These are phyloP conservation scores for Nasua narica DNA, from an alignment of 2,797 vertebrate genomes.

Conservation along the genomic window DNA sequence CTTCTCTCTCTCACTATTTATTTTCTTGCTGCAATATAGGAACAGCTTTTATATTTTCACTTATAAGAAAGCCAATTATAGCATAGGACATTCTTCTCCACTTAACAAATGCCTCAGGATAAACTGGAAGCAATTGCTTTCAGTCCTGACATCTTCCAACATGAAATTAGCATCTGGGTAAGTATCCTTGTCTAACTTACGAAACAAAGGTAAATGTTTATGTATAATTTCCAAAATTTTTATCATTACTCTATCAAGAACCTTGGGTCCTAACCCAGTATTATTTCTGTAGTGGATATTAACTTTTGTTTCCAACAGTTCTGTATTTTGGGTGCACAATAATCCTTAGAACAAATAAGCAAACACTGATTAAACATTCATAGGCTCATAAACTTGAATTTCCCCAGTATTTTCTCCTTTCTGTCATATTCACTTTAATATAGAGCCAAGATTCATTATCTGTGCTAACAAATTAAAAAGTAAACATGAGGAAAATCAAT, in stretches of 20 bases:
- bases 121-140: not conserved
- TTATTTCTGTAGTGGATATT: not conserved
- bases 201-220: not conserved
- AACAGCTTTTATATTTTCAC: not conserved
- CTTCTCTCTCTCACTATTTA: not conserved
- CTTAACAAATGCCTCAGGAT: constrained; percentile 14
- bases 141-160: not conserved
- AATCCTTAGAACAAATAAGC: not conserved
- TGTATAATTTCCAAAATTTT: not conserved
- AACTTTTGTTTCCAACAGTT: not conserved
- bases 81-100: not conserved
- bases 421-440: not conserved
- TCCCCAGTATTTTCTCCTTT: not conserved
- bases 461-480: not conserved
- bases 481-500: not conserved
- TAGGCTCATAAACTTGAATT: not conserved
- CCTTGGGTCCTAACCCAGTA: not conserved
- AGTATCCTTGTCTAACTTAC: not conserved
- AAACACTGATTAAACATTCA: not conserved
- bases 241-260: not conserved
- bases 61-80: not conserved
- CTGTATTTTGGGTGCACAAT: not conserved
- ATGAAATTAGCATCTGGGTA: not conserved
- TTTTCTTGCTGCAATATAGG: not conserved
- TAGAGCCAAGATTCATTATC: not conserved